Percentiles rank a stretch among this genome's conserved stretches.
Conservation (phyloP, 2,113 vertebrate species). For the Ifrita kowaldi region DNA sequence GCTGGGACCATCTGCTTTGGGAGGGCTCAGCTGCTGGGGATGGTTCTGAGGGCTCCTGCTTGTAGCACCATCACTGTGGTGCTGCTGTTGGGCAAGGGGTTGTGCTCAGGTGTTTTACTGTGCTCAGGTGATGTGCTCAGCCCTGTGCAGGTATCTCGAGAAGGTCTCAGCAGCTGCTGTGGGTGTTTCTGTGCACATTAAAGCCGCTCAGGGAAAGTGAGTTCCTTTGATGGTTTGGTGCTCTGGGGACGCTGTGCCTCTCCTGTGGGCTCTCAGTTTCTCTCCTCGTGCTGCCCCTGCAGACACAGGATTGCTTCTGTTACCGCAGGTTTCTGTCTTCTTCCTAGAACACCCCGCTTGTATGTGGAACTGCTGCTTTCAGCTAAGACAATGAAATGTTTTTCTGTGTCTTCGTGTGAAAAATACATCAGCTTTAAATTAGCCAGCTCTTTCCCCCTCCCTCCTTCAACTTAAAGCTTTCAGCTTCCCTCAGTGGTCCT, state of each 20-base stretch:
- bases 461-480: not conserved
- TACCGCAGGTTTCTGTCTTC: not conserved
- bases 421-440: not conserved
- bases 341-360: not conserved
- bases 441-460: not conserved
- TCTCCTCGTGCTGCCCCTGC: not conserved
- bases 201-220: not conserved
- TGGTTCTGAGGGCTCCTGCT: not conserved
- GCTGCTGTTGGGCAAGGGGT: not conserved
- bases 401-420: not conserved
- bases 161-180: not conserved
- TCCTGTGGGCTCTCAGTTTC: not conserved
- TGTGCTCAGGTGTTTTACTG: not conserved
- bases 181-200: not conserved
- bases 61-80: rapidly evolving
- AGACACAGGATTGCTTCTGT: not conserved
- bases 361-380: not conserved
- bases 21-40: slow-evolving; percentile 4
- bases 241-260: not conserved
- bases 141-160: not conserved
- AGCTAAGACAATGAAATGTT: not conserved
- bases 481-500: not conserved
- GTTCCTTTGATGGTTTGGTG: not conserved
- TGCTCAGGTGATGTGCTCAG: not conserved
- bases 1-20: not conserved